Conservation (phyloP, 92 coral and sea anemone species). For the Chrysogorgia sp. region DNA sequence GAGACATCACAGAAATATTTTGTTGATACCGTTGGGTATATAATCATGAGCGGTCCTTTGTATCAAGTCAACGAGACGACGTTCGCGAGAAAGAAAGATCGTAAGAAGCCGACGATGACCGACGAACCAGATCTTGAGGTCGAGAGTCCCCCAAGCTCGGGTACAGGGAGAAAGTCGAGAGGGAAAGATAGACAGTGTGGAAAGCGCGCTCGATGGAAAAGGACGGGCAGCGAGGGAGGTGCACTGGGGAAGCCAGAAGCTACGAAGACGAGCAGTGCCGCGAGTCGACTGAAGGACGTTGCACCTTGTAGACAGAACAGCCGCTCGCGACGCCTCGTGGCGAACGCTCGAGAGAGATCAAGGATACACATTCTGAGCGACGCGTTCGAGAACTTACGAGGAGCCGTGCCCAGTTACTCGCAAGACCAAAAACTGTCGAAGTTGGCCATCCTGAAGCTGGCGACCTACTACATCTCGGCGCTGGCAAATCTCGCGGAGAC, state of each 20-base stretch:
- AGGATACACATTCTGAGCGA: slow-evolving; percentile 95
- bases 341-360: slow-evolving; percentile 93
- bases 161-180: background rate
- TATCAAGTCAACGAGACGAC: background rate
- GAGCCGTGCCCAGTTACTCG: slow-evolving; percentile 94
- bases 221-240: slow-evolving; percentile 34
- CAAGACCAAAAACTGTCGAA: slow-evolving; percentile 93
- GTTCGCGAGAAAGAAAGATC: background rate
- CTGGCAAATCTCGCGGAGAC: slow-evolving; percentile 75
- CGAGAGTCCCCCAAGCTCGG: too few species aligned
- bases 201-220: slow-evolving; percentile 26
- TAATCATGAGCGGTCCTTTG: background rate
- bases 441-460: slow-evolving; percentile 85
- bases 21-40: background rate
- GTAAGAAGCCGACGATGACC: background rate
- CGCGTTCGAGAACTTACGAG: slow-evolving; percentile 86
- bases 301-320: slow-evolving; percentile 84
- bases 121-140: background rate
- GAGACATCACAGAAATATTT: slow-evolving; percentile 14
- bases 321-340: slow-evolving; percentile 85
- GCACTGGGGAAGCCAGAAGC: background rate
- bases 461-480: slow-evolving; percentile 94
- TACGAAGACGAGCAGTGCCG: slow-evolving; percentile 54
- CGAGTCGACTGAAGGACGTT: slow-evolving; percentile 65
- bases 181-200: background rate